Evolutionary conservation across 2,888 invertebrate genomes (phyloP).

Genomic region (Hartigia nigra): DNA sequence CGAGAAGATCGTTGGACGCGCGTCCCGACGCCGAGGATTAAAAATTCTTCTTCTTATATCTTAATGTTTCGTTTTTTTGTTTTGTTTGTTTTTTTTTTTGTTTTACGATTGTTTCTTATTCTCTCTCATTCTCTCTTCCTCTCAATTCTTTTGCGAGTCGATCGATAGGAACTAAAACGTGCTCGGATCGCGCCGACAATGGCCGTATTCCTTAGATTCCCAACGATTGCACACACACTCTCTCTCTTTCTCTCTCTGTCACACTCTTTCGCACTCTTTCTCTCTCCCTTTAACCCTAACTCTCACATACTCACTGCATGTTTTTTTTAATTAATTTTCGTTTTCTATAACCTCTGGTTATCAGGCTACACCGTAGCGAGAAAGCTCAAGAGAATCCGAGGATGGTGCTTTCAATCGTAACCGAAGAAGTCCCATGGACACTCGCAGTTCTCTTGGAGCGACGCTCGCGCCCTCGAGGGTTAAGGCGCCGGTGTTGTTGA

Average conservation of each 20-base stretch:
- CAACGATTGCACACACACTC: neutral
- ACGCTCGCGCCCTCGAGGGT: neutral
- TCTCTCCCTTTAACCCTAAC: neutral
- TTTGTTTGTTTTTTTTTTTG: too few species aligned
- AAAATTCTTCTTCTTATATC: neutral
- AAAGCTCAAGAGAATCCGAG: neutral
- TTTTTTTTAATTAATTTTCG: neutral
- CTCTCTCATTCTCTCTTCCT: neutral
- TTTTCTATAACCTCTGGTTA: neutral
- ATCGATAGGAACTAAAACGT: neutral
- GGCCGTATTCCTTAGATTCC: neutral
- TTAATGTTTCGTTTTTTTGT: neutral
- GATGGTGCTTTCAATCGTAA: neutral
- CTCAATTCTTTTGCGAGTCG: neutral
- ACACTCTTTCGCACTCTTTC: neutral
- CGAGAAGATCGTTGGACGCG: neutral
- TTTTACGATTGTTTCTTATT: neutral
- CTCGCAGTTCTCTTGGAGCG: neutral
- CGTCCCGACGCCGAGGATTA: neutral
- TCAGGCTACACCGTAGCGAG: neutral
- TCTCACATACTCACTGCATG: neutral
- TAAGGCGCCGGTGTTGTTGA: neutral
- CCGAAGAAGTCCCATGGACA: neutral
- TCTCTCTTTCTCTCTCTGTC: conserved; percentile 1
- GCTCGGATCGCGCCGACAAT: neutral